phyloP scores from a whole-genome alignment of 1,140 invertebrate genomes.

The Cydia amplana region DNA sequence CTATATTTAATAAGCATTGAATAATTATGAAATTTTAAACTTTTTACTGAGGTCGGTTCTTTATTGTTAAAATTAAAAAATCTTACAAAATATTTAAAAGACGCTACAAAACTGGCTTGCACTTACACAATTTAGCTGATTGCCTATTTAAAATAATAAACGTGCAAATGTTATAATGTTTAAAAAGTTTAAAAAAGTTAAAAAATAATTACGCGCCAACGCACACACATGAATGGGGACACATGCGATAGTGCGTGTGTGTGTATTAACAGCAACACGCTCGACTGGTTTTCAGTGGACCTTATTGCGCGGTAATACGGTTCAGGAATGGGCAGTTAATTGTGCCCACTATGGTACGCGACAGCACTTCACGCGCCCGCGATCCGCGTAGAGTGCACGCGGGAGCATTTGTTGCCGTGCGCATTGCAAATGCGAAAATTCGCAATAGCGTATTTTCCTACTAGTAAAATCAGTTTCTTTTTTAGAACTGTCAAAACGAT shows the following conservation, averaged over 20 bases:
- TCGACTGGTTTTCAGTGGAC: background rate
- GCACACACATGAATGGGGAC: background rate
- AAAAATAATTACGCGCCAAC: too few species aligned
- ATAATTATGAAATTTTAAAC: too few species aligned
- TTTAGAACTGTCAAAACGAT: too few species aligned
- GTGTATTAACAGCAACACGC: background rate
- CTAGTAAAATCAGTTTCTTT: too few species aligned
- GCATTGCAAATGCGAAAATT: background rate
- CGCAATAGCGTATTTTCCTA: too few species aligned
- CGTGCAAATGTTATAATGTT: too few species aligned
- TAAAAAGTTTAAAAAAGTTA: too few species aligned
- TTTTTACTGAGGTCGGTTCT: too few species aligned
- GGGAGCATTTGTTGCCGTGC: constrained; percentile 56
- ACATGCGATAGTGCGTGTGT: background rate
- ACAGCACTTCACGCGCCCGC: constrained; percentile 59
- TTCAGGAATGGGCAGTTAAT: background rate
- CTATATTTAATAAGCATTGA: too few species aligned
- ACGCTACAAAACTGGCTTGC: too few species aligned
- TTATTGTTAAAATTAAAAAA: too few species aligned
- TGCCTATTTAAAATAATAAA: background rate
- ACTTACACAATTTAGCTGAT: background rate
- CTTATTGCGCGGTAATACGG: background rate
- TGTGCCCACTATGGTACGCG: constrained; percentile 43
- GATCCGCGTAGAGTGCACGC: constrained; percentile 56
- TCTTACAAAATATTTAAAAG: too few species aligned